These are phyloP conservation scores for Meloidogyne chitwoodi DNA, from an alignment of 1,140 invertebrate species.

Conservation along the genomic window DNA sequence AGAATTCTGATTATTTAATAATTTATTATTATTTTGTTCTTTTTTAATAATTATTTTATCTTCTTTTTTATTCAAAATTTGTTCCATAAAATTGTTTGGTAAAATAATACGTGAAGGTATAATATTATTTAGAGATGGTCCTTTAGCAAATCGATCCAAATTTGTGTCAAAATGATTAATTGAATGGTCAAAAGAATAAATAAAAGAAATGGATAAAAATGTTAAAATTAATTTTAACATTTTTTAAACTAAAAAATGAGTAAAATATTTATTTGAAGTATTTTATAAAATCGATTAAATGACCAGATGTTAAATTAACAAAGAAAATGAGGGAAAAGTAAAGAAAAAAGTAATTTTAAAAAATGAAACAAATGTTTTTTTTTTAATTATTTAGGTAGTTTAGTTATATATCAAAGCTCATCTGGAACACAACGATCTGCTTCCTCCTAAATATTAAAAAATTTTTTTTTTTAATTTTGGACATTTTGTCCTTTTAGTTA, in stretches of 20 bases:
- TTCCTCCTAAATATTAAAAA: conserved; percentile 3
- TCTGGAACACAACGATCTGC: conserved; percentile 12
- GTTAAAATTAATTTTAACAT: not conserved
- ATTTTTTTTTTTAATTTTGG: too few relatives aligned
- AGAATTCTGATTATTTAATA: not conserved
- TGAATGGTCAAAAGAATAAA: not conserved
- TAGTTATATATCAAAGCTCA: not conserved
- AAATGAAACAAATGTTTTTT: not conserved
- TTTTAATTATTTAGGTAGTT: too few relatives aligned
- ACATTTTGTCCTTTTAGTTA: too few relatives aligned
- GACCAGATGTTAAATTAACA: not conserved
- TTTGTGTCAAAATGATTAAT: conserved; percentile 21
- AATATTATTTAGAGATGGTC: not conserved
- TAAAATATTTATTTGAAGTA: not conserved
- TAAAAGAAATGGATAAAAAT: not conserved
- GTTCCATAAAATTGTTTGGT: conserved; percentile 16
- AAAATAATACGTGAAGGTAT: conserved; percentile 6
- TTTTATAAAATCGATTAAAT: not conserved
- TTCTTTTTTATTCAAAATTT: not conserved
- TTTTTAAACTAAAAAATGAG: not conserved
- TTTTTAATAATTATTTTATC: not conserved
- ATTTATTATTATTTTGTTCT: not conserved
- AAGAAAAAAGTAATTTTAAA: not conserved
- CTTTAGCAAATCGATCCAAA: conserved; percentile 20
- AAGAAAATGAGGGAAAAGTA: not conserved